These are phyloP conservation scores for Chelidonichthys spinosus DNA, from an alignment of 2,797 vertebrate species.

Conservation along the genomic window DNA sequence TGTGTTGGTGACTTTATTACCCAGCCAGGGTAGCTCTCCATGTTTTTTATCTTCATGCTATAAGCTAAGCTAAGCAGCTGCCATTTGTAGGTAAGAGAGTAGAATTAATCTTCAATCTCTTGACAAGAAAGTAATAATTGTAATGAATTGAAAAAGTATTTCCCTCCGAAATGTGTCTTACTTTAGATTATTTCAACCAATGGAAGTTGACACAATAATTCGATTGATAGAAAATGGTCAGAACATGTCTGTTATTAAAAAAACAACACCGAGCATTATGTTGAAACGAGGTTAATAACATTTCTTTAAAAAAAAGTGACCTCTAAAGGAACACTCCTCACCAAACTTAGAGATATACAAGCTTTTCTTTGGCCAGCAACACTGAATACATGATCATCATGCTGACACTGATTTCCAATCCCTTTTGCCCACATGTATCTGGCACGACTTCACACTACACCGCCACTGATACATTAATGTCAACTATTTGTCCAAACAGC, in stretches of 20 bases:
- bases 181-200: neutral
- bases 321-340: neutral
- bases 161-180: too few species aligned
- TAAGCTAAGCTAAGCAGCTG: too few species aligned
- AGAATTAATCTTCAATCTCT: neutral
- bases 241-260: neutral
- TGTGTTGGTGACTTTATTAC: neutral
- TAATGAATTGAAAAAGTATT: too few species aligned
- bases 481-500: conserved; percentile 64
- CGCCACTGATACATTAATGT: conserved; percentile 15
- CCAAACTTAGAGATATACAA: neutral
- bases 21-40: neutral
- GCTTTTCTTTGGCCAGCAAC: neutral
- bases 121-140: neutral
- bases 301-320: too few species aligned
- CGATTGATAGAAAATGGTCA: too few species aligned
- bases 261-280: neutral
- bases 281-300: neutral
- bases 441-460: neutral
- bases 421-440: neutral
- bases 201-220: neutral
- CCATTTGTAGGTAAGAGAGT: too few species aligned
- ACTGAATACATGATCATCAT: neutral
- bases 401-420: neutral
- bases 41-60: neutral